Base-by-base conservation (phyloP, 2,113 vertebrate species). In the Alces alces region DNA sequence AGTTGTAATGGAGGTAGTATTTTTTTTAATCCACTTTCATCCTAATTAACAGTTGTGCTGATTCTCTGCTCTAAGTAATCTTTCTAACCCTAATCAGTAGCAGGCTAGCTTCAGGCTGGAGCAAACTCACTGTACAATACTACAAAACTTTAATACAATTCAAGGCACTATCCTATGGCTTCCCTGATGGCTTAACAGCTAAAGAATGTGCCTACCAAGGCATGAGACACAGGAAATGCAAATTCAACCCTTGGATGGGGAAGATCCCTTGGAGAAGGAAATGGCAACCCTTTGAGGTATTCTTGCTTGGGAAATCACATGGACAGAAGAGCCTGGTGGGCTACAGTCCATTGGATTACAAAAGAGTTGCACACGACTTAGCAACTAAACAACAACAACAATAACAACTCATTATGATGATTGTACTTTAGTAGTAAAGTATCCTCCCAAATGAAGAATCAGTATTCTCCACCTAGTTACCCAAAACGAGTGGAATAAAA, bases 41-140 rank as follows among this genome's bases (percentile, higher is more conserved):
- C n/a, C 21, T 2, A n/a, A 39, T 82, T 82, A 43, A 76, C 1
- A 3, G 47, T 76, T 30, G 4, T 39, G 52, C 30, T 82, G 52
- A 78, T 33, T 1, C n/a, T 82, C 17, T 14, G 0, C 54, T 83
- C 16, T 3, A 17, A 2, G 45, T 3, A 47, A 36, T 36, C 0
- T 55, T 33, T 43, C 47, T 39, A 55, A 60, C 6, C 28, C 5
- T 70, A 50, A 36, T 25, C 50, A 89, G 13, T 3, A 43, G 25
- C 4, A 12, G 16, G 54, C 6, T 12, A 28, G 47, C 3, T 47
- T 78, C 13, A 52, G 28, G 16, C 30, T 80, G 1, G 13, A 39
- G 2, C 33, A 23, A 83, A 80, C 8, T 73, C 30, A 61, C 28
- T 5, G 10, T 86, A 17, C 83, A 12, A 45, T 11, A 25, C 0